phyloP scores from a whole-genome alignment of 2,797 vertebrate genomes.

The Cossypha heuglini region DNA sequence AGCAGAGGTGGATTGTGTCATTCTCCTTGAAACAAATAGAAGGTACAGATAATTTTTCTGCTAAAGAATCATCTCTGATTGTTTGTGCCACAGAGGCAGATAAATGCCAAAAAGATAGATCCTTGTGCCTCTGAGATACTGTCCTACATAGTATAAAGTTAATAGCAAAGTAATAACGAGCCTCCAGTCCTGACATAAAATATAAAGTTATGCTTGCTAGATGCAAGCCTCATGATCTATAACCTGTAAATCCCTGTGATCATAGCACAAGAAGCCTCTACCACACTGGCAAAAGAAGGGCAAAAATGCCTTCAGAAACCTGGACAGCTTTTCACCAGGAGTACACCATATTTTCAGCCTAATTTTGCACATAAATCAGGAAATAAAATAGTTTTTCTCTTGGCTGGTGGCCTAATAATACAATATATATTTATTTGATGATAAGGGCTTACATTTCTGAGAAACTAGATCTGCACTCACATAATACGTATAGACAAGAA shows the following conservation, averaged over 20 bases:
- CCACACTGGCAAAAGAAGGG: neutral
- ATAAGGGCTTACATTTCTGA: neutral
- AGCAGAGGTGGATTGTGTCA: constrained; percentile 59
- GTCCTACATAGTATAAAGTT: constrained; percentile 76
- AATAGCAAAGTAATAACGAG: constrained; percentile 79
- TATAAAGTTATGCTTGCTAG: constrained; percentile 75
- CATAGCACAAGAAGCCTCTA: neutral
- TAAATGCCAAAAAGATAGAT: constrained; percentile 79
- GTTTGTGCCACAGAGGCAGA: constrained; percentile 76
- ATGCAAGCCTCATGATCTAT: constrained; percentile 67
- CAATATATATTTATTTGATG: neutral
- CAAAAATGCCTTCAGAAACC: constrained; percentile 4
- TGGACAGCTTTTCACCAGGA: neutral
- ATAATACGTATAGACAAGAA: neutral
- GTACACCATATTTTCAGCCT: neutral
- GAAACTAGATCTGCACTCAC: neutral
- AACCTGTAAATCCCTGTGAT: constrained; percentile 57
- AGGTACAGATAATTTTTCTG: constrained; percentile 70
- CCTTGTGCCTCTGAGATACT: constrained; percentile 75
- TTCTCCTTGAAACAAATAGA: constrained; percentile 66
- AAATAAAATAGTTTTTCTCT: neutral
- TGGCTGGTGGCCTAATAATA: neutral
- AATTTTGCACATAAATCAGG: neutral
- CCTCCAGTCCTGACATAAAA: constrained; percentile 78
- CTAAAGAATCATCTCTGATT: constrained; percentile 76